Evolutionary conservation across 2,113 vertebrate genomes (phyloP), one percentile per base, ranked within the genome.

Genomic region (Acanthisitta chloris): DNA sequence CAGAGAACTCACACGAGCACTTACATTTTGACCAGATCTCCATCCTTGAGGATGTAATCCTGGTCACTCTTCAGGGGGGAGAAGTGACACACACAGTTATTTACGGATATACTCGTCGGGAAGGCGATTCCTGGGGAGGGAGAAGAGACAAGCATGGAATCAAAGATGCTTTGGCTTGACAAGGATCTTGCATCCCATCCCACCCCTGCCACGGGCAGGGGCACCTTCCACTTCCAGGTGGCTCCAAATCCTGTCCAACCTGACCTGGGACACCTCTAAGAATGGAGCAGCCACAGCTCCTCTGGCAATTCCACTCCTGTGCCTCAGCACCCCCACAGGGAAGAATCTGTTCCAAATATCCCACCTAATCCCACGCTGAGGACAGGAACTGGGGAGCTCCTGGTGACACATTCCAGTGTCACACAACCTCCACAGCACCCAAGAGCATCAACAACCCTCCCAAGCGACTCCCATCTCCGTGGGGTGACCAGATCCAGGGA

Each of bases 51-150:
- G 78, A 98, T 97, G 95, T 99, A 98, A 76, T 99, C 99, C 57
- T 99, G 98, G 97, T 99, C 99, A 12, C 99, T 99, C 98, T 99
- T 99, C 97, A 99, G 97, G 17, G 99, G 99, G 49, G 99, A 99
- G 98, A 99, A 99, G 98, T 99, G 99, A 95, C 99, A 99, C n/a
- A 99, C 99, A 6, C 98, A 99, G 98, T 99, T 99, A 98, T 99
- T 99, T 34, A 99, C 99, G 0, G 99, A 99, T 92, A 99, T 98
- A 94, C 99, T 99, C 48, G 99, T 99, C 7, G 99, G 99, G 93
- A 99, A 99, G 82, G 99, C 99, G 74, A 99, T 99, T 83, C 99
- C 99, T 99, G 93, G 43, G 20, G 2, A 70, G 71, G 77, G 43
- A 80, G 55, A 9, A 51, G 11, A n/a, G 42, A 19, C 31, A 43